Evolutionary conservation across 2,113 vertebrate species (phyloP), one percentile per base, ranked within the genome.

Genomic region (Antechinus stuartii): DNA sequence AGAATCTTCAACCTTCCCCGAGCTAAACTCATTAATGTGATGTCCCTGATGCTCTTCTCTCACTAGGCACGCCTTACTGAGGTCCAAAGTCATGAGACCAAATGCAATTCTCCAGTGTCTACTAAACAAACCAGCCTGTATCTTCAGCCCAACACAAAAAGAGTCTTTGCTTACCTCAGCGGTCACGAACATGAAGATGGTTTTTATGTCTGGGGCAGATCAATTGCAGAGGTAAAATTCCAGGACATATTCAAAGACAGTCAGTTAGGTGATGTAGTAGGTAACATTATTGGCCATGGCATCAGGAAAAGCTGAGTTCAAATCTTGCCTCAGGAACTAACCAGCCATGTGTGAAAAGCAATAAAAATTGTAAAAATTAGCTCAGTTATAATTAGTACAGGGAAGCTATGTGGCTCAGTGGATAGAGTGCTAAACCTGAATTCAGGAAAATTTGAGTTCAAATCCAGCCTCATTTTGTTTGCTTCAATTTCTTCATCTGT

Each of bases 71-170:
- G 94, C 24, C 97, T 98, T 46, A 98, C 97, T 56, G 96, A 96
- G 93, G 94, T 98, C 54, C 97, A 98, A 61, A 95, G 96, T 46
- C 49, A 94, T 11, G 93, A 97, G 53, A 91, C 92, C n/a, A 93
- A 95, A 96, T 95, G 22, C 55, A 95, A 89, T 46, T 96, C 93
- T 95, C 93, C 30, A 10, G 25, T 96, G 27, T 89, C 93, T 24
- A 91, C 93, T 42, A 94, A 96, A 92, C 93, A 52, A 50, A 97
- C 89, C 95, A 47, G 91, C 46, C 97, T 98, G 2, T 97, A 97
- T 91, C 90, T 95, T 55, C 98, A 97, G 56, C 98, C 97, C 25
- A 10, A 92, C 50, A 93, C 97, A 54, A 98, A 98, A 97, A 96
- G 95, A 55, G 95, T 95, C 0, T 98, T 96, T 93, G 52, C 89